Conservation (phyloP, 2,113 vertebrate genomes). For the Plecotus auritus region DNA sequence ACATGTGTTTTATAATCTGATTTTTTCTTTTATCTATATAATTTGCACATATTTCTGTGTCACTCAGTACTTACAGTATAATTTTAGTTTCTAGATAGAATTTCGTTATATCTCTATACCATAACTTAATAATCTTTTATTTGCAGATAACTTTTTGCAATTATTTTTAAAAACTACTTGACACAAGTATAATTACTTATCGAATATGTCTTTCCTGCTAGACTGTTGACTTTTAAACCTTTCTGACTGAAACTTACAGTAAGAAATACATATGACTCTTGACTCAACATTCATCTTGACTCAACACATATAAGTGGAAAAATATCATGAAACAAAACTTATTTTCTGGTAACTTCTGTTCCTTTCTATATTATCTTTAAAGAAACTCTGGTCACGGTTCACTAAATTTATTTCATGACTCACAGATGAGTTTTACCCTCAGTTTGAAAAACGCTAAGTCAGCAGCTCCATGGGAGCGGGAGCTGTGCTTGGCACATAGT, state of each 20-base stretch:
- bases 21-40: neutral
- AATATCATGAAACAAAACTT: neutral
- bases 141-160: neutral
- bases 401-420: neutral
- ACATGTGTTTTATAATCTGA: neutral
- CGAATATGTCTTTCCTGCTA: neutral
- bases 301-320: neutral
- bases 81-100: constrained; percentile 33
- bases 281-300: neutral
- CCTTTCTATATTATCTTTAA: neutral
- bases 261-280: neutral
- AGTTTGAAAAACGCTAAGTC: neutral
- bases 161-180: neutral
- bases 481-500: neutral
- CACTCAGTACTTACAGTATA: neutral
- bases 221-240: neutral
- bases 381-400: neutral
- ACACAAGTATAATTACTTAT: neutral
- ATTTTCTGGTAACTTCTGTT: neutral
- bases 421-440: neutral
- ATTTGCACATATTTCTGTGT: neutral
- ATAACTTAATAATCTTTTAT: constrained; percentile 5
- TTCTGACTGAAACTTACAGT: neutral
- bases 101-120: neutral
- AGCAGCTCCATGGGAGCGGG: neutral